phyloP scores from a whole-genome alignment of 2,113 vertebrate species.

The Seriola aureovittata region DNA sequence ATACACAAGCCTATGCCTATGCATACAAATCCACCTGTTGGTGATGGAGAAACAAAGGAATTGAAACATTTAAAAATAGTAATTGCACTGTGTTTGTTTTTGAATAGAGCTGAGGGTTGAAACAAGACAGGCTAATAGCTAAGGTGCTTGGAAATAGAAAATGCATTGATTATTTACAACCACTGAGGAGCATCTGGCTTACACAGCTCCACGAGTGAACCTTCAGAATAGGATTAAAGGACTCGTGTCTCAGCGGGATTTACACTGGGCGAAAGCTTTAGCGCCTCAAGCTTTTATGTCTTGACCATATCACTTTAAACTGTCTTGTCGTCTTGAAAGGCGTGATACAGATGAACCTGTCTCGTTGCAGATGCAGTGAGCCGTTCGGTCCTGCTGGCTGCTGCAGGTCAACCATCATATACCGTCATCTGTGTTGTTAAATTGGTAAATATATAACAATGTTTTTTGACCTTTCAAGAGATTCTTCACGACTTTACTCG shows the following conservation, averaged over 20 bases:
- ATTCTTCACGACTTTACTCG: too few species aligned
- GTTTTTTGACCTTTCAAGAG: too few species aligned
- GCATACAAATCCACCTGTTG: slow-evolving; percentile 58
- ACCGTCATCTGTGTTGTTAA: not conserved
- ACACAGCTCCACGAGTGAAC: not conserved
- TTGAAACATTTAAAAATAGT: not conserved
- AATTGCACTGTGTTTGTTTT: not conserved
- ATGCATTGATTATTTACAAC: not conserved
- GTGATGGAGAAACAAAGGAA: slow-evolving; percentile 21
- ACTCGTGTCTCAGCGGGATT: not conserved
- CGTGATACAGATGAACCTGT: too few species aligned
- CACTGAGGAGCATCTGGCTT: not conserved
- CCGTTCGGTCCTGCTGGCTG: not conserved
- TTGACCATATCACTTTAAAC: too few species aligned
- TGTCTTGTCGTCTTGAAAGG: too few species aligned
- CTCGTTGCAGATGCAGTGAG: not conserved
- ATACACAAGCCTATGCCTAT: slow-evolving; percentile 3
- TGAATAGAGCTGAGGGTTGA: not conserved
- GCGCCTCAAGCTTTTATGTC: not conserved
- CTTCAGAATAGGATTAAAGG: not conserved
- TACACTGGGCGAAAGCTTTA: not conserved
- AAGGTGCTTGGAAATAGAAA: not conserved
- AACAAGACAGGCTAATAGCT: not conserved
- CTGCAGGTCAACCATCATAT: too few species aligned
- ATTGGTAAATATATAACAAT: too few species aligned